Evolutionary conservation across 1,140 invertebrate species (phyloP), one percentile per base, ranked within the genome.

Genomic region (Cydia splendana): DNA sequence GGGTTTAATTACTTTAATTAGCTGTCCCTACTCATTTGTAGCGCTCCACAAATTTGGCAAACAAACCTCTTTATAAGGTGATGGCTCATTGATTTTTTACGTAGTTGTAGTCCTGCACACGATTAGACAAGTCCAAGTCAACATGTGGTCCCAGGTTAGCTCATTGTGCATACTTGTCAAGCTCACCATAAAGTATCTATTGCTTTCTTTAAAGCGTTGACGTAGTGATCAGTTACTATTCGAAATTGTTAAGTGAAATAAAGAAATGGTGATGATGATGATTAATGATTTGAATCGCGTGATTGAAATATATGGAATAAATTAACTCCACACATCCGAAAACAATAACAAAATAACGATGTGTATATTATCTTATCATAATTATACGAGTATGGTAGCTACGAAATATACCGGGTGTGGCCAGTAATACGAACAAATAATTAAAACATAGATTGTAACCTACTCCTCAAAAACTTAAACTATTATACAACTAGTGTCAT

Each of bases 91-190:
- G 38, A 48, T 42, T 80, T 71, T 65, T 74, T 67, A 69, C 79
- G 76, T 76, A 84, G 79, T 84, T 82, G 74, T 75, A 75, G 74
- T 75, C 53, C 53, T 75, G 77, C 74, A 76, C 30, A 79, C 79
- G 76, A 80, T 77, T 65, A 48, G 79, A 77, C 69, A 77, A 57
- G 69, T 78, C 76, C 10, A 62, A 65, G 18, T 53, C 62, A 83
- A 85, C n/a, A 85, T 85, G 83, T 83, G 82, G 79, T 83, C 73
- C 78, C 82, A 82, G 80, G 83, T 85, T 38, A 62, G 57, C 57
- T 24, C 57, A 2, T 20, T 57, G n/a, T 18, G 13, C 5, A 57
- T 57, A 62, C 24, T 62, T 62, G 24, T 4, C 13, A n/a, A 7
- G 12, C 9, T 2, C 0, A 2, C 24, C 2, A 24, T 1, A 24